A percentile compares a stretch with the other conserved stretches of the same genome.
These are phyloP conservation scores for Atherinomorus stipes DNA, from an alignment of 2,113 vertebrate species.

Conservation along the genomic window DNA sequence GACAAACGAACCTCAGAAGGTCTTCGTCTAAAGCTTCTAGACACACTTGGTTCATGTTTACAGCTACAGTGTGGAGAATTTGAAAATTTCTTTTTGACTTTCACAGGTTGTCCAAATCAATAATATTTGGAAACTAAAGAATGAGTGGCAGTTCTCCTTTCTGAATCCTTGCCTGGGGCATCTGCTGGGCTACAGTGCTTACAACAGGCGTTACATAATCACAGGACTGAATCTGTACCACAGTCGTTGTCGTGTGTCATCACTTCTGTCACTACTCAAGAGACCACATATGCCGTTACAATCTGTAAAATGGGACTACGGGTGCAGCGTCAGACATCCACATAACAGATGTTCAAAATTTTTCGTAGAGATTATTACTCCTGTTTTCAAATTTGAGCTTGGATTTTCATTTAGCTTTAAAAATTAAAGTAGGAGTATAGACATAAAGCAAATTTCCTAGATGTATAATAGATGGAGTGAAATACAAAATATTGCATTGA, in stretches of 20 bases:
- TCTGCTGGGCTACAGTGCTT: conserved; percentile 31
- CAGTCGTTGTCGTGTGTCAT: conserved; percentile 36
- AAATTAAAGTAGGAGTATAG: no score
- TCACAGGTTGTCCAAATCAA: conserved; percentile 41
- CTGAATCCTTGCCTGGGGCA: conserved; percentile 64
- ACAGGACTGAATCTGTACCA: conserved; percentile 45
- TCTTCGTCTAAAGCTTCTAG: conserved; percentile 7
- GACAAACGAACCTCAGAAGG: conserved; percentile 7
- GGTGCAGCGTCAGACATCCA: conserved; percentile 26
- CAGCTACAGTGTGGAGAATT: conserved; percentile 19
- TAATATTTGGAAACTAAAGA: conserved; percentile 51
- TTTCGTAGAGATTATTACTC: not conserved
- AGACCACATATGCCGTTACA: conserved; percentile 24
- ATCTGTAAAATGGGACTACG: conserved; percentile 30
- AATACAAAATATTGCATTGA: not conserved
- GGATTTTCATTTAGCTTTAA: not conserved
- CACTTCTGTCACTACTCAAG: conserved; percentile 26
- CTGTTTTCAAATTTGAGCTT: not conserved
- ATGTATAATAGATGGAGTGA: not conserved
- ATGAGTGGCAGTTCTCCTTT: conserved; percentile 61
- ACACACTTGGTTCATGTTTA: conserved; percentile 22
- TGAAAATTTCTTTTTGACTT: conserved; percentile 39
- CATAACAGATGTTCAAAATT: conserved; percentile 22
- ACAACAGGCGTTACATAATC: conserved; percentile 45
- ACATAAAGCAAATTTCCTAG: no score